phyloP scores from a whole-genome alignment of 2,797 vertebrate species.

The Hybognathus amarus region DNA sequence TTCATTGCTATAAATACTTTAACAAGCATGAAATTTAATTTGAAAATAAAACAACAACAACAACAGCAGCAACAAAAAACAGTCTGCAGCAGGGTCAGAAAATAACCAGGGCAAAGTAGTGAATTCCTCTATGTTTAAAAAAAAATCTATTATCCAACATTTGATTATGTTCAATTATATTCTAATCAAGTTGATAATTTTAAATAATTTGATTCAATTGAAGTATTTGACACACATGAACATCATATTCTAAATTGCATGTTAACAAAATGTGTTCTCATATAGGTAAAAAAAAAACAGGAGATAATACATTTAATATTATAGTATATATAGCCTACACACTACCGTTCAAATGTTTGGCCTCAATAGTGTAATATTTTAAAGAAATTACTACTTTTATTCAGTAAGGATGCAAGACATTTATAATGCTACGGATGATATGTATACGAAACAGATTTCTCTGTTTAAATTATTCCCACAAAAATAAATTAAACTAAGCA shows the following conservation, averaged over 20 bases:
- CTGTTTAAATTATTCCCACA: neutral
- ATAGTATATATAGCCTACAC: neutral
- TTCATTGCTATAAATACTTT: too few species aligned
- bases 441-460: neutral
- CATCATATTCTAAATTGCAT: neutral
- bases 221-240: neutral
- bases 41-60: neutral
- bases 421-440: neutral
- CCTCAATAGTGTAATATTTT: neutral
- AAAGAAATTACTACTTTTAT: neutral
- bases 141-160: neutral
- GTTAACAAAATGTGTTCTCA: too few species aligned
- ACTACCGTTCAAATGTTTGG: too few species aligned
- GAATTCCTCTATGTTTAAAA: neutral
- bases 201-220: neutral
- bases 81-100: neutral
- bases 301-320: neutral
- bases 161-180: neutral
- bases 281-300: neutral
- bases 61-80: too few species aligned
- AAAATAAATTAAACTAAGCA: neutral
- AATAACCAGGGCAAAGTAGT: neutral
- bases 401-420: neutral
- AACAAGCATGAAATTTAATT: neutral
- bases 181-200: neutral